A percentile compares a stretch with the other conserved stretches of the same genome.
phyloP scores from a whole-genome alignment of 2,113 vertebrate genomes.

The Lucifuga dentata region DNA sequence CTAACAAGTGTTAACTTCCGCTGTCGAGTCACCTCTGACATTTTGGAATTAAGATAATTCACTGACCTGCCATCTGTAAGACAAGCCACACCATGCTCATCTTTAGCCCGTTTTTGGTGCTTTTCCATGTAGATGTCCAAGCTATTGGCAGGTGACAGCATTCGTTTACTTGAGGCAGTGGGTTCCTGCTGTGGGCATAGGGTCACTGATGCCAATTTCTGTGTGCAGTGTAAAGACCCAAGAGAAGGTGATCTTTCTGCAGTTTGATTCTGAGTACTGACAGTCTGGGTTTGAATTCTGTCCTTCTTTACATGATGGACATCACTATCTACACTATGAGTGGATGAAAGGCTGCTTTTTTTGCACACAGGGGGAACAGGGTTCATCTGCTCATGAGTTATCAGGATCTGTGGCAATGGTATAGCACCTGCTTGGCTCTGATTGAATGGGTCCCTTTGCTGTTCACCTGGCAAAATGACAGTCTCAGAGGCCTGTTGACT shows the following conservation, averaged over 20 bases:
- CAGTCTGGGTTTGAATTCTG: slow-evolving; percentile 59
- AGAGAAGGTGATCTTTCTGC: slow-evolving; percentile 73
- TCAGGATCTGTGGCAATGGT: slow-evolving; percentile 91
- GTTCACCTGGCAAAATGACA: slow-evolving; percentile 81
- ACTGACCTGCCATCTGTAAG: slow-evolving; percentile 82
- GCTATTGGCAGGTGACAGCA: slow-evolving; percentile 98
- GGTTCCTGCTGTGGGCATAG: slow-evolving; percentile 93
- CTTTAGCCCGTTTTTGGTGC: slow-evolving; percentile 96
- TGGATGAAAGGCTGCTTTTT: slow-evolving; percentile 72
- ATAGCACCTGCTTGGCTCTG: slow-evolving; percentile 82
- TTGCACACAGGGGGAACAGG: slow-evolving; percentile 70
- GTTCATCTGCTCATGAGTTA: slow-evolving; percentile 91
- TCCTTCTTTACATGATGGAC: slow-evolving; percentile 76
- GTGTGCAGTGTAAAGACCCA: slow-evolving; percentile 80
- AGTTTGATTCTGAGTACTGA: slow-evolving; percentile 55
- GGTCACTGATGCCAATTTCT: slow-evolving; percentile 88
- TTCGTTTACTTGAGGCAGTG: slow-evolving; percentile 94
- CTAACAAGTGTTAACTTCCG: slow-evolving; percentile 92
- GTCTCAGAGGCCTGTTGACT: slow-evolving; percentile 76
- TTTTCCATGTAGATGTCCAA: slow-evolving; percentile 99
- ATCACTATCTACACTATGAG: slow-evolving; percentile 79
- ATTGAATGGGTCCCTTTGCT: slow-evolving; percentile 80
- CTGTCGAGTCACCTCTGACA: slow-evolving; percentile 86
- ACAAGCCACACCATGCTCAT: slow-evolving; percentile 92
- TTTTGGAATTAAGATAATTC: slow-evolving; percentile 82